phyloP scores from a whole-genome alignment of 2,888 invertebrate genomes.

The Incurvaria masculella region DNA sequence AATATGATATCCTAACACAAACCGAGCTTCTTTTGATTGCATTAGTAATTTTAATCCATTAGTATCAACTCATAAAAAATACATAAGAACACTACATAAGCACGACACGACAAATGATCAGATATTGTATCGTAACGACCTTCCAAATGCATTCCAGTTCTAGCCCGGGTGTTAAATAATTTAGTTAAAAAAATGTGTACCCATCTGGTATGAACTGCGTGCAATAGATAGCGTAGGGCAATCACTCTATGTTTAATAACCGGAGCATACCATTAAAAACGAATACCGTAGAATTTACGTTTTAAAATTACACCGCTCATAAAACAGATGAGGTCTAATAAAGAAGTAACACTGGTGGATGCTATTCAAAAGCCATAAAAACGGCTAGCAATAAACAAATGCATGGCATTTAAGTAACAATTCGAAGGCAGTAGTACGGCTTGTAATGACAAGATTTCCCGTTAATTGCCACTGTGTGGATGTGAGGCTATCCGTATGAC shows the following conservation, averaged over 20 bases:
- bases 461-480: not conserved
- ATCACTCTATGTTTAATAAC: too few species aligned
- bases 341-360: not conserved
- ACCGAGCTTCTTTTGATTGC: too few species aligned
- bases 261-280: not conserved
- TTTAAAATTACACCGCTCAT: not conserved
- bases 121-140: too few species aligned
- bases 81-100: too few species aligned
- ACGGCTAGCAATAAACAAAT: conserved; percentile 29
- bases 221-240: conserved; percentile 1
- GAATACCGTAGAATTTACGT: not conserved
- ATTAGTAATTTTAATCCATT: too few species aligned
- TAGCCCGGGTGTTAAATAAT: too few species aligned
- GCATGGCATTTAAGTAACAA: conserved; percentile 27
- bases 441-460: conserved; percentile 38
- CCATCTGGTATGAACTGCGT: conserved; percentile 1
- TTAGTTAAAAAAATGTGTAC: not conserved
- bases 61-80: too few species aligned
- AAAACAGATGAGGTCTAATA: not conserved
- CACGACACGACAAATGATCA: too few species aligned
- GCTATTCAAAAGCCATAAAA: conserved; percentile 49
- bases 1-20: too few species aligned
- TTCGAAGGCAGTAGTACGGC: conserved; percentile 43
- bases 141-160: too few species aligned
- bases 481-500: too few species aligned